These are phyloP conservation scores for Tenualosa thibaudeaui DNA, from an alignment of 2,797 vertebrate species.

Conservation along the genomic window DNA sequence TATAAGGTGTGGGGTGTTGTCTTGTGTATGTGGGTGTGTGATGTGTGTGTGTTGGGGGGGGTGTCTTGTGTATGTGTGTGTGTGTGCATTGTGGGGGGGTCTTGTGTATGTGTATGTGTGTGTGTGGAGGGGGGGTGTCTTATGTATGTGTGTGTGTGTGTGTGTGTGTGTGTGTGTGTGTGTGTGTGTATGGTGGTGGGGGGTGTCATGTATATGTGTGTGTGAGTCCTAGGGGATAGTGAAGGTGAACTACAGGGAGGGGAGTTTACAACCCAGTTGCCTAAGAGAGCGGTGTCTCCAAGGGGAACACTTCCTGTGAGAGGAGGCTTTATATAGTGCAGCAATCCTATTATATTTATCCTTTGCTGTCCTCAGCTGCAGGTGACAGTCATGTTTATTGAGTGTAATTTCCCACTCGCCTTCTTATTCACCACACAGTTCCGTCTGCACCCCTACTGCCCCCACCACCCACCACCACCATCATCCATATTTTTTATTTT, in stretches of 20 bases:
- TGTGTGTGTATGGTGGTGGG: constrained; percentile 22
- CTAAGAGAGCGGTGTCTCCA: constrained; percentile 33
- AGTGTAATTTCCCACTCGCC: constrained; percentile 29
- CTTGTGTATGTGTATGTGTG: too few relatives aligned
- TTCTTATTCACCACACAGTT: not conserved
- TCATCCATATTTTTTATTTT: not conserved
- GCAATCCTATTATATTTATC: constrained; percentile 70
- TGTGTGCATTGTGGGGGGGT: too few relatives aligned
- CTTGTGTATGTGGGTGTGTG: too few relatives aligned
- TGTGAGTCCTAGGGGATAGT: not conserved
- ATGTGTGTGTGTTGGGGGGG: too few relatives aligned
- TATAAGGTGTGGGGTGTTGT: too few relatives aligned
- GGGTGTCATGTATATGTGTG: not conserved
- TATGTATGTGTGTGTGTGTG: not conserved
- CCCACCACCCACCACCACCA: not conserved
- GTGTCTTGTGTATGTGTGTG: too few relatives aligned
- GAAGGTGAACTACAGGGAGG: constrained; percentile 33
- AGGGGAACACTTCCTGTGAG: constrained; percentile 41
- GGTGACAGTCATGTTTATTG: constrained; percentile 45
- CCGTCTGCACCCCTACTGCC: not conserved
- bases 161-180: too few relatives aligned
- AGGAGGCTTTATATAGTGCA: constrained; percentile 51
- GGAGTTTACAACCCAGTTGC: constrained; percentile 20
- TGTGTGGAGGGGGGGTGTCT: not conserved
- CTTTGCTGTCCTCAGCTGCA: constrained; percentile 64